Conservation (phyloP, 1,140 invertebrate genomes). For the Aplysia californica region DNA sequence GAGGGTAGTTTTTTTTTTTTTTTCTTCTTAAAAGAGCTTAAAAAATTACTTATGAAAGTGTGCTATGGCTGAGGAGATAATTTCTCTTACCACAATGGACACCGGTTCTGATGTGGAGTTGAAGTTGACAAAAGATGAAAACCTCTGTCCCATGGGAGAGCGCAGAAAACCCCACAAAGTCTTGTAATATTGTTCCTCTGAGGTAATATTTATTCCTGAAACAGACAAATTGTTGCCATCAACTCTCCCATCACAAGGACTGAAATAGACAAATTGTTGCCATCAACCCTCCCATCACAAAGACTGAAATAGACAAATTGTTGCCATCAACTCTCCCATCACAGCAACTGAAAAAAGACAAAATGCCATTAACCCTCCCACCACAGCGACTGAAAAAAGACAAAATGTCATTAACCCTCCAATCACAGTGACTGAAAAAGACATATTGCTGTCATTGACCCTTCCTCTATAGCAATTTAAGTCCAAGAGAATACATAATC, state of each 20-base stretch:
- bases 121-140: conserved; percentile 23
- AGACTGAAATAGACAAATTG: conserved; percentile 13
- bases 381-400: too few relatives aligned
- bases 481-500: too few relatives aligned
- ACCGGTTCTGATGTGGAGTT: conserved; percentile 26
- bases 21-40: background rate
- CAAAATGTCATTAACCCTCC: too few relatives aligned
- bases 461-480: too few relatives aligned
- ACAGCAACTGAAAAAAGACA: too few relatives aligned
- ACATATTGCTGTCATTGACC: background rate
- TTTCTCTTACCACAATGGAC: conserved; percentile 19
- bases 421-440: conserved; percentile 8
- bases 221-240: background rate
- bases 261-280: conserved; percentile 8
- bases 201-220: conserved; percentile 5
- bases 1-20: too few relatives aligned
- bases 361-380: too few relatives aligned
- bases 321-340: background rate
- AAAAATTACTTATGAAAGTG: background rate
- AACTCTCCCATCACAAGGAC: background rate
- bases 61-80: background rate
- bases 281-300: background rate
- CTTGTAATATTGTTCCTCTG: conserved; percentile 13
- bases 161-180: conserved; percentile 9
- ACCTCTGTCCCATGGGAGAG: background rate